Conservation (phyloP, 2,888 invertebrate species). For the Uropetala carovei region DNA sequence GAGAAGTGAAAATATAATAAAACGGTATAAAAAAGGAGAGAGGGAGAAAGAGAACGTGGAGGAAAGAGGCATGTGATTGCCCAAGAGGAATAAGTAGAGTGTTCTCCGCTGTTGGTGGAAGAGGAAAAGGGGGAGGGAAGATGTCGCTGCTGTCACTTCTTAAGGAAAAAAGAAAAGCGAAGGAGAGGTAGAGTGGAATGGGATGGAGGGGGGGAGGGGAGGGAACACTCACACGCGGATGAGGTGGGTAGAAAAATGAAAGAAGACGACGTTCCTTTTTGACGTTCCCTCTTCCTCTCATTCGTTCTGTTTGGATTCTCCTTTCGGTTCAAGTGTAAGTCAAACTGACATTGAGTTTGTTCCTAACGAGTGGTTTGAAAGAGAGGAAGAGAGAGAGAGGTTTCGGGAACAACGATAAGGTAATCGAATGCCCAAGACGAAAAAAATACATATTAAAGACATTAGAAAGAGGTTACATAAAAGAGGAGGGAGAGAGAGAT, state of each 20-base stretch:
- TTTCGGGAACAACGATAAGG: too few species aligned
- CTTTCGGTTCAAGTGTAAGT: constrained; percentile 4
- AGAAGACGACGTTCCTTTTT: too few species aligned
- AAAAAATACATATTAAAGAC: too few species aligned
- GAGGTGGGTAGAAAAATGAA: too few species aligned
- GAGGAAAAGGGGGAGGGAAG: background rate
- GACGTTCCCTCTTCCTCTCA: too few species aligned
- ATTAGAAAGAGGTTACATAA: too few species aligned
- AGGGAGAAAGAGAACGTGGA: background rate
- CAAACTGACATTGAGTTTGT: background rate
- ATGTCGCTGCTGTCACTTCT: constrained; percentile 53
- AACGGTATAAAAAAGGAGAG: too few species aligned
- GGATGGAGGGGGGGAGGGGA: background rate
- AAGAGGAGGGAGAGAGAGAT: too few species aligned
- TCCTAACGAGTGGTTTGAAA: background rate
- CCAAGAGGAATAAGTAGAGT: constrained; percentile 50
- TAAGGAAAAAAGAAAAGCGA: background rate
- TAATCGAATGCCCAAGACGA: too few species aligned
- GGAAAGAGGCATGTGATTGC: constrained; percentile 11
- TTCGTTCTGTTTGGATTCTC: background rate
- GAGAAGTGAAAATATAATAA: background rate
- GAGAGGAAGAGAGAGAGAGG: background rate
- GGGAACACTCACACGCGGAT: background rate
- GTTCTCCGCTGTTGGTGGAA: background rate
- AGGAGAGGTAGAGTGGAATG: background rate